Base-by-base conservation (phyloP, 2,113 vertebrate species). In the Phyllostomus hastatus region DNA sequence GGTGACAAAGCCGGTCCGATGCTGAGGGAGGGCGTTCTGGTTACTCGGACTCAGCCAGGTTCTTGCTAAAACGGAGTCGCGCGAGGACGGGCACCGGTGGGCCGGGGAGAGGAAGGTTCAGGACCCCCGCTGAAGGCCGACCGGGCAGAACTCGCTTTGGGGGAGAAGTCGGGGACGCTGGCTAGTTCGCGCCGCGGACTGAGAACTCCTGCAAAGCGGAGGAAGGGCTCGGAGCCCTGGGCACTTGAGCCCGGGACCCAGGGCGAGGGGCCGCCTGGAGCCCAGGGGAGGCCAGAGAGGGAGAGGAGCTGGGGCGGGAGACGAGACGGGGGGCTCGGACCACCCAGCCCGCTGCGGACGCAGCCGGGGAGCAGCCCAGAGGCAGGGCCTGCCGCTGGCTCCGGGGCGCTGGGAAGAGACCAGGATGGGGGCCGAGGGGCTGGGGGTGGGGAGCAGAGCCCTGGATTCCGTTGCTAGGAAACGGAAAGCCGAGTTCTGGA, bases 381-480 rank as follows among this genome's bases (percentile, higher is more conserved):
- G 10, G 22, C 19, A 3, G 24, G 46, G 28, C 1, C 20, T 2
- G 31, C 84, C 2, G 19, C 35, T 2, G 52, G 87, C 38, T 48
- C 85, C 70, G 2, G 10, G 59, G 57, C n/a, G 28, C 81, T 20
- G 35, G 78, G 2, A 70, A 46, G 86, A 80, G 50, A 46, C 78
- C 28, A 2, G 19, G 17, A n/a, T 35, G 76, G 90, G 80, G n/a
- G n/a, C 41, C 31, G 70, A 70, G 94, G 90, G n/a, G 69, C 20
- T 14, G 69, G 52, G 88, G 61, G 69, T 43, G 75, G 73, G 73
- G 43, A 92, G 76, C 70, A 3, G 38, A 76, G 80, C 1, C 0
- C 95, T 19, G 90, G 46, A 17, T 69, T 16, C 88, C 54, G 97
- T 97, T 97, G 97, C 97, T 97, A 96, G 95, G 97, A 78, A 10